A percentile compares a stretch with the other conserved stretches of the same genome.
Conservation (phyloP, 2,113 vertebrate genomes). For the Thunnus maccoyii region DNA sequence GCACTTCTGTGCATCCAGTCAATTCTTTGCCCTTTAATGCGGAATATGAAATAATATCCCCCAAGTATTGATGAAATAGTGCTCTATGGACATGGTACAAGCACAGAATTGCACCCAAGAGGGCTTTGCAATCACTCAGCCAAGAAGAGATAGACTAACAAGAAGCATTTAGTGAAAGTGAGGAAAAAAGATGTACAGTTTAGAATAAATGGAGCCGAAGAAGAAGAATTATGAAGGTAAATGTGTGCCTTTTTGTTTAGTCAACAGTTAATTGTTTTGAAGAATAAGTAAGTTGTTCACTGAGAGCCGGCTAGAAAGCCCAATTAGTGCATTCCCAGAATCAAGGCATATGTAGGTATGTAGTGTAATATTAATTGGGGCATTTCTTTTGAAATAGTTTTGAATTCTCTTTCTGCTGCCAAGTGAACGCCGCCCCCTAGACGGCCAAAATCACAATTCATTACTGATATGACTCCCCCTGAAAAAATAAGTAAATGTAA, state of each 20-base stretch:
- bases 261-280: background rate
- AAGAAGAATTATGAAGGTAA: background rate
- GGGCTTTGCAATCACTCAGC: slow-evolving; percentile 15
- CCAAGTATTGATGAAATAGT: slow-evolving; percentile 35
- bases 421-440: background rate
- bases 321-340: background rate
- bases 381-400: background rate
- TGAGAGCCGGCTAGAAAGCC: background rate
- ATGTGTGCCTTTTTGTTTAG: background rate
- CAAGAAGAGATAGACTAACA: slow-evolving; percentile 20
- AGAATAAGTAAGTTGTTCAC: background rate
- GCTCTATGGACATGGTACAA: slow-evolving; percentile 45
- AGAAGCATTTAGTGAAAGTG: slow-evolving; percentile 17
- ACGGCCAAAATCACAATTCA: background rate
- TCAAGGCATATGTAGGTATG: background rate
- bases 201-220: background rate
- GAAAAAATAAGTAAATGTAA: too few species aligned
- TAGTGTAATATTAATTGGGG: too few species aligned
- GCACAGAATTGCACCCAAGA: slow-evolving; percentile 30
- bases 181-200: background rate
- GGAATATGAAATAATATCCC: slow-evolving; percentile 37
- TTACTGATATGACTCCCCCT: too few species aligned
- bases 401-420: background rate
- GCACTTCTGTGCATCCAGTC: slow-evolving; percentile 14
- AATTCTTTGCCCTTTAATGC: slow-evolving; percentile 24